Conservation (phyloP, 2,888 invertebrate genomes). For the Melieria picta region DNA sequence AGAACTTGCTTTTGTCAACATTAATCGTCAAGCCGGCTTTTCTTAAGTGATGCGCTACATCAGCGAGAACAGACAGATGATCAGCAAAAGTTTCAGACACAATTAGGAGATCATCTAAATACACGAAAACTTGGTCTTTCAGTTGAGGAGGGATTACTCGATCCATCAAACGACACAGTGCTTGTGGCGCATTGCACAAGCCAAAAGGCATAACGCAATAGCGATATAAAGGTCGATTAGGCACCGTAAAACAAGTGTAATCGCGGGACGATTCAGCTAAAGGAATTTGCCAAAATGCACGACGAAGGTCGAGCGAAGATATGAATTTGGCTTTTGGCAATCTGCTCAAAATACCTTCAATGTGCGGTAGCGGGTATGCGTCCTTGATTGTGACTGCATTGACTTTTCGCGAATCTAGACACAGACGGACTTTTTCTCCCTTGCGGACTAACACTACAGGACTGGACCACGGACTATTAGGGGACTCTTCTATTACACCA, state of each 20-base stretch:
- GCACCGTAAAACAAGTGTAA: constrained; percentile 11
- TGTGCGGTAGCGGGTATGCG: constrained; percentile 40
- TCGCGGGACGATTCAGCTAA: constrained; percentile 28
- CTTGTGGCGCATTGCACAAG: constrained; percentile 9
- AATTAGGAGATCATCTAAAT: constrained; percentile 9
- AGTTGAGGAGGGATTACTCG: constrained; percentile 13
- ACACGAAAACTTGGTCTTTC: constrained; percentile 10
- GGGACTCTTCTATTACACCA: constrained; percentile 51
- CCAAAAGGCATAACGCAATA: constrained; percentile 3
- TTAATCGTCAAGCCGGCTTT: constrained; percentile 25
- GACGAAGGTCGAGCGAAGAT: constrained; percentile 33
- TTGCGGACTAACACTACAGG: constrained; percentile 51
- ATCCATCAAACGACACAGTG: constrained; percentile 17
- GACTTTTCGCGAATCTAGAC: constrained; percentile 52
- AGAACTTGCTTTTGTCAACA: constrained; percentile 8
- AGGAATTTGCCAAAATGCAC: constrained; percentile 39
- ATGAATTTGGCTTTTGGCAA: constrained; percentile 35
- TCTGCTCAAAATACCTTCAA: constrained; percentile 38
- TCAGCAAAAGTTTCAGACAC: not conserved
- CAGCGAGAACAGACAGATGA: not conserved
- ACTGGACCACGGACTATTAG: constrained; percentile 51
- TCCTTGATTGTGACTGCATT: constrained; percentile 47
- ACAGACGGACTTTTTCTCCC: constrained; percentile 46
- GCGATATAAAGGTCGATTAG: constrained; percentile 3
- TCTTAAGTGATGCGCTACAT: constrained; percentile 4